Base-by-base conservation (phyloP, 2,113 vertebrate genomes). In the Psophia crepitans region DNA sequence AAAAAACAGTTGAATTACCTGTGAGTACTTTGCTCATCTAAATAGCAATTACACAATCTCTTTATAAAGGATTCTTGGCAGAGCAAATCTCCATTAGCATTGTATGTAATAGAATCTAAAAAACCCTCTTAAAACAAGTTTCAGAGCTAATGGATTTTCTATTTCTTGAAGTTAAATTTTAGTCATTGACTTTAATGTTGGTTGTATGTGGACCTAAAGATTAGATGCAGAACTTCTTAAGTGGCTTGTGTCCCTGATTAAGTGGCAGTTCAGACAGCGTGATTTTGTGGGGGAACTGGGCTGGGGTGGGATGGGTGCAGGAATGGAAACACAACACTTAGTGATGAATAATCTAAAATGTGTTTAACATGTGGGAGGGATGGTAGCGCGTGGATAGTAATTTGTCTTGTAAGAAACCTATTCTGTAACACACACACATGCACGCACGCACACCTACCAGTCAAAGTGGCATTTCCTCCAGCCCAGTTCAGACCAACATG, bases 91-190 rank as follows among this genome's bases (percentile, higher is more conserved):
- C 58, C 86, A 70, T 90, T 92, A 95, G 53, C 30, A 37, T 26
- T 22, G 16, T 30, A 66, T 53, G 10, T 90, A 88, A 74, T 8
- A 77, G 28, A 83, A 80, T 32, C 11, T 26, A 48, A 79, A 91
- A 35, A 65, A 21, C 2, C 14, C 23, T 79, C 32, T 76, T 91
- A n/a, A 85, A 90, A 30, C 4, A 82, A 61, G 22, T 88, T 95
- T 90, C 66, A 76, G 41, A 65, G 12, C 30, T 88, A 73, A 90
- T 77, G 88, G 46, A n/a, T 93, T 92, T 96, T 86, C 75, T 88
- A 1, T 90, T 90, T 80, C 30, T 86, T 80, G 3, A 83, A 74
- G 58, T 83, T 73, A 65, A 88, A 19, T 69, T 87, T 88, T 30
- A 84, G 54, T 74, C 9, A 49, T 74, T 77, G 14, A 10, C 43